These are phyloP conservation scores for Globodera ellingtonae DNA, from an alignment of 1,140 invertebrate genomes.

Conservation along the genomic window DNA sequence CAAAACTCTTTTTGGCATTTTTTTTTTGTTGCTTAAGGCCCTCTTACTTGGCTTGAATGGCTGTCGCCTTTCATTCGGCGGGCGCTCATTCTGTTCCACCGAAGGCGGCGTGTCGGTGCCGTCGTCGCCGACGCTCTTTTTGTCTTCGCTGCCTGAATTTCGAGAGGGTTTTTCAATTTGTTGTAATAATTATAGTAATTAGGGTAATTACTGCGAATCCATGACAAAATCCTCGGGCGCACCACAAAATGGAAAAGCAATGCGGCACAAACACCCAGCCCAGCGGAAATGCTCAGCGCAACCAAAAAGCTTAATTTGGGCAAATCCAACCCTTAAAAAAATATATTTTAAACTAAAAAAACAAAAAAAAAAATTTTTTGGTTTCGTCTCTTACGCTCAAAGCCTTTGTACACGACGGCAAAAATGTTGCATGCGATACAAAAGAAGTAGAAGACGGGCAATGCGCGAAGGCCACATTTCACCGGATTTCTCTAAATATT, in stretches of 20 bases:
- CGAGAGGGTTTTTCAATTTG: too few relatives aligned
- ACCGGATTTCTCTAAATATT: slow-evolving; percentile 73
- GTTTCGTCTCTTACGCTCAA: slow-evolving; percentile 9
- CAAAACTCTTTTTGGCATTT: too few relatives aligned
- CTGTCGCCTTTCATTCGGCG: too few relatives aligned
- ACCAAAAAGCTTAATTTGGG: slow-evolving; percentile 44
- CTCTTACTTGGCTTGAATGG: too few relatives aligned
- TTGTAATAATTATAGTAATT: background rate
- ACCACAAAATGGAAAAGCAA: slow-evolving; percentile 57
- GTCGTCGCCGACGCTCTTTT: background rate
- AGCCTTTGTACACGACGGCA: slow-evolving; percentile 80
- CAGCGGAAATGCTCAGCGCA: slow-evolving; percentile 39
- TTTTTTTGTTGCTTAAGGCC: too few relatives aligned
- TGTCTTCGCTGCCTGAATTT: background rate
- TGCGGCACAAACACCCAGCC: slow-evolving; percentile 43
- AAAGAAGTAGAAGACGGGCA: slow-evolving; percentile 89
- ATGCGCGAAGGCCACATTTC: slow-evolving; percentile 76
- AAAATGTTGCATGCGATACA: slow-evolving; percentile 88
- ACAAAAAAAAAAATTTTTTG: too few relatives aligned
- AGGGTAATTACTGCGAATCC: slow-evolving; percentile 36
- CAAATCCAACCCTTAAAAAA: background rate
- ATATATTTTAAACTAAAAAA: too few relatives aligned
- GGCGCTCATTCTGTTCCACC: too few relatives aligned
- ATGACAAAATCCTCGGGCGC: slow-evolving; percentile 44
- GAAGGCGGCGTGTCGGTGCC: too few relatives aligned